phyloP scores from a whole-genome alignment of 1,140 invertebrate species.

The Phymastichus coffea region DNA sequence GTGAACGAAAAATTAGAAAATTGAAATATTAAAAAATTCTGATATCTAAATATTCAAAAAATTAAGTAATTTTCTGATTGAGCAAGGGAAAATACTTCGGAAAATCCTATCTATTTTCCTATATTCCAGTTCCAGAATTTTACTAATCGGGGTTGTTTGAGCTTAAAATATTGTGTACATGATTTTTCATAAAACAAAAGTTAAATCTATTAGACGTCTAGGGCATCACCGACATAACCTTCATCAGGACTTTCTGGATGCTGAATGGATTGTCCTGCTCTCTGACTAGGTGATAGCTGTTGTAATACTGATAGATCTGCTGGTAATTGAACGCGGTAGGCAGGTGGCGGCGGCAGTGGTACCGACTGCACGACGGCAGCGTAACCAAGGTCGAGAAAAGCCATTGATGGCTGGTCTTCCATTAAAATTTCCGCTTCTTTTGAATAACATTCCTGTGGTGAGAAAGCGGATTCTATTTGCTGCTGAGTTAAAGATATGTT shows the following conservation, averaged over 20 bases:
- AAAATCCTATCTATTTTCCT: too few relatives aligned
- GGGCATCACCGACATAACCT: conserved; percentile 78
- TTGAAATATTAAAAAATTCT: too few relatives aligned
- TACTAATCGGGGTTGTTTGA: too few relatives aligned
- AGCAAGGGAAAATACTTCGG: too few relatives aligned
- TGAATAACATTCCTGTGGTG: conserved; percentile 63
- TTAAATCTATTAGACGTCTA: conserved; percentile 59
- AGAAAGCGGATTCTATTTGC: conserved; percentile 50
- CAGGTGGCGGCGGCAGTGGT: conserved; percentile 71
- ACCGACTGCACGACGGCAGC: conserved; percentile 56
- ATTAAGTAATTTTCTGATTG: too few relatives aligned
- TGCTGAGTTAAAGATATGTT: too few relatives aligned
- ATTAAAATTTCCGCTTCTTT: conserved; percentile 69
- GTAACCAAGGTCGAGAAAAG: conserved; percentile 65
- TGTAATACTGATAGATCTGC: conserved; percentile 46
- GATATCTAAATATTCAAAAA: too few relatives aligned
- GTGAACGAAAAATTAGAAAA: too few relatives aligned
- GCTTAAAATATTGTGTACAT: too few relatives aligned
- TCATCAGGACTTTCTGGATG: conserved; percentile 83
- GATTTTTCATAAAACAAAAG: conserved; percentile 25
- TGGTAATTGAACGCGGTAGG: conserved; percentile 45
- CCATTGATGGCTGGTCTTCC: conserved; percentile 60
- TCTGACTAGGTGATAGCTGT: conserved; percentile 32
- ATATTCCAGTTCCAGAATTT: too few relatives aligned
- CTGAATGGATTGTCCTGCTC: conserved; percentile 49